Base-by-base conservation (phyloP, 2,888 invertebrate species). In the Drosophila maculinotata region DNA sequence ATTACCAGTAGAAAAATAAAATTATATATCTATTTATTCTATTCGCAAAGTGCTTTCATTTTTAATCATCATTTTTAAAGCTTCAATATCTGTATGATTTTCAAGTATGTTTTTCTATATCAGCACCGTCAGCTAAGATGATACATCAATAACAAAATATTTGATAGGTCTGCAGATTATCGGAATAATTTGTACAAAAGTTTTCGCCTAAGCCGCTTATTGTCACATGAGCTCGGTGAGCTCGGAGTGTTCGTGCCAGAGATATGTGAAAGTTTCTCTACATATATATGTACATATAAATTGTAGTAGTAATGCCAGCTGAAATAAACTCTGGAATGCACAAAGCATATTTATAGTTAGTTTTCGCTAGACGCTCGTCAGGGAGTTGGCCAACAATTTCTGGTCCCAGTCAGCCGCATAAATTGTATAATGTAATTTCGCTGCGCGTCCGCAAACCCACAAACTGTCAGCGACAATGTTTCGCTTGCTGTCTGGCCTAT, bases 341-440 rank as follows among this genome's bases (percentile, higher is more conserved):
- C 45, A 57, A 57, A 65, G 71, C 58, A 76, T 73, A 73, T 73
- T 73, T 76, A 66, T 76, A 52, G 72, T 66, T 76, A 56, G 69
- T 68, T 73, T 42, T 49, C 30, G 56, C 44, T 53, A 52, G 41
- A 53, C 44, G 51, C 53, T 53, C 56, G 76, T 51, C 76, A 39
- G 65, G 66, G 51, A 60, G 49, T 69, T 70, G 47, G 49, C 60
- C 57, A 76, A 72, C 59, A 66, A 73, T 72, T 71, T 64, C 58
- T 42, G 67, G 49, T 64, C 56, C 70, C 80, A 84, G 85, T 70
- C 87, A 87, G 79, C 82, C 67, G 87, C 88, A 88, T 84, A 88
- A 84, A 84, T 86, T 84, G 84, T 84, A 75, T 86, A 88, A 84
- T 86, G 83, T 88, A 84, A 84, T 84, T 84, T 84, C 71, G 20